A percentile compares a stretch with the other conserved stretches of the same genome.
Conservation (phyloP, 2,797 vertebrate genomes). For the Eupleurogrammus muticus region DNA sequence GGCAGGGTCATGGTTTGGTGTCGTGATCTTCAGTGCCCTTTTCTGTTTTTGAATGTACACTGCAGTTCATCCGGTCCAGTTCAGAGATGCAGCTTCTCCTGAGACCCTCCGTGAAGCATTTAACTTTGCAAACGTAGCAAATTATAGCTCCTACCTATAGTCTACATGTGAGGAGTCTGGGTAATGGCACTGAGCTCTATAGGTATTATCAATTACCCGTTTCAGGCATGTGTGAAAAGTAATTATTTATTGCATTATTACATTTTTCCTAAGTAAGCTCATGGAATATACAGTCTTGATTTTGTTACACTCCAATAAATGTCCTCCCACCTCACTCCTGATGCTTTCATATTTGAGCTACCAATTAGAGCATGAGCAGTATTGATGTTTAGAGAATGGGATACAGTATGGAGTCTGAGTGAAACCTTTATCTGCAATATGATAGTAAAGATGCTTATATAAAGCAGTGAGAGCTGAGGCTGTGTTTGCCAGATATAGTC, state of each 20-base stretch:
- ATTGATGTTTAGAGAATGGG: conserved; percentile 21
- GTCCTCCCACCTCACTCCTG: background rate
- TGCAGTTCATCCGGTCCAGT: too few species aligned
- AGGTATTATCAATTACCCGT: too few species aligned
- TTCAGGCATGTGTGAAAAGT: background rate
- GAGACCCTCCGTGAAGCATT: too few species aligned
- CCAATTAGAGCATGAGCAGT: conserved; percentile 18
- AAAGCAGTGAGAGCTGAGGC: conserved; percentile 8
- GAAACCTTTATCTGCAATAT: conserved; percentile 18
- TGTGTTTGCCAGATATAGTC: conserved; percentile 6
- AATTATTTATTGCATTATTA: conserved; percentile 8
- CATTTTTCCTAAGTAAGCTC: conserved; percentile 25
- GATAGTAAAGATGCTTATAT: conserved; percentile 23
- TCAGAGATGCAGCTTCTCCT: too few species aligned
- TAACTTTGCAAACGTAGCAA: too few species aligned
- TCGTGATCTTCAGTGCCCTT: too few species aligned
- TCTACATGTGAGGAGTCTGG: too few species aligned
- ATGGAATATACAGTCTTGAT: background rate
- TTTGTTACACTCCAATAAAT: conserved; percentile 13
- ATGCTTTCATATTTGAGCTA: background rate
- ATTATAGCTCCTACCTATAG: too few species aligned
- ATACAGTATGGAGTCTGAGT: conserved; percentile 19
- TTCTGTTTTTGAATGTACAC: too few species aligned
- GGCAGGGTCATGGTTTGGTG: too few species aligned
- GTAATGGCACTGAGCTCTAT: too few species aligned